phyloP scores from a whole-genome alignment of 2,888 invertebrate genomes.

The Helicoverpa assulta region DNA sequence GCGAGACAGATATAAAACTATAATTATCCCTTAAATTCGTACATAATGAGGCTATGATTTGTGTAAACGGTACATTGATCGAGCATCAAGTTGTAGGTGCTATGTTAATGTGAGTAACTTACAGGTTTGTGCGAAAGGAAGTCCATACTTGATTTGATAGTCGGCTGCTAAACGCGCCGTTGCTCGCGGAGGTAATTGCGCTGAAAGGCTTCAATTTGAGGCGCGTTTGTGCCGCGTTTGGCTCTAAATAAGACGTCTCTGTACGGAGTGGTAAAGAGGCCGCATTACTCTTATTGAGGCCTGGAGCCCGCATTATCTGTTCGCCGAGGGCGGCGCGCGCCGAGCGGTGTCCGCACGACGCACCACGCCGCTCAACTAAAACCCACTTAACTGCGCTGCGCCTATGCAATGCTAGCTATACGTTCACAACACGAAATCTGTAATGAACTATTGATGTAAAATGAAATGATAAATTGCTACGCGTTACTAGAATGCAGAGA shows the following conservation, averaged over 20 bases:
- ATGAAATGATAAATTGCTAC: slow-evolving; percentile 60
- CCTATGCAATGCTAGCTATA: slow-evolving; percentile 31
- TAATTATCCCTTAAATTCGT: slow-evolving; percentile 22
- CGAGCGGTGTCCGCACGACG: slow-evolving; percentile 66
- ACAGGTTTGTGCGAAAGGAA: slow-evolving; percentile 69
- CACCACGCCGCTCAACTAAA: slow-evolving; percentile 56
- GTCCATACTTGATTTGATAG: slow-evolving; percentile 80
- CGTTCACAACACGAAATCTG: slow-evolving; percentile 54
- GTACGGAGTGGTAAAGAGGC: slow-evolving; percentile 85
- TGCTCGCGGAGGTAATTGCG: slow-evolving; percentile 82
- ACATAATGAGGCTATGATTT: slow-evolving; percentile 53
- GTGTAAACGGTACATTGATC: slow-evolving; percentile 51
- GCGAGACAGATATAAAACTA: slow-evolving; percentile 31
- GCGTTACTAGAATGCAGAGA: slow-evolving; percentile 55
- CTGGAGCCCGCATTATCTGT: slow-evolving; percentile 82
- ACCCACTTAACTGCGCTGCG: slow-evolving; percentile 52
- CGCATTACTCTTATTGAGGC: slow-evolving; percentile 87
- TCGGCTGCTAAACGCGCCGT: slow-evolving; percentile 80
- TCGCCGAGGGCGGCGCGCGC: slow-evolving; percentile 74
- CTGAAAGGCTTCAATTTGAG: slow-evolving; percentile 88
- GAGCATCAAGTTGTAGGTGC: slow-evolving; percentile 57
- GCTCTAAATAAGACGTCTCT: slow-evolving; percentile 88
- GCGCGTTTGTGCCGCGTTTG: slow-evolving; percentile 82
- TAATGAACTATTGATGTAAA: slow-evolving; percentile 66
- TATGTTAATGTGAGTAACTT: slow-evolving; percentile 72